Evolutionary conservation across 2,113 vertebrate species (phyloP).

Genomic region (Rhinolophus sinicus): DNA sequence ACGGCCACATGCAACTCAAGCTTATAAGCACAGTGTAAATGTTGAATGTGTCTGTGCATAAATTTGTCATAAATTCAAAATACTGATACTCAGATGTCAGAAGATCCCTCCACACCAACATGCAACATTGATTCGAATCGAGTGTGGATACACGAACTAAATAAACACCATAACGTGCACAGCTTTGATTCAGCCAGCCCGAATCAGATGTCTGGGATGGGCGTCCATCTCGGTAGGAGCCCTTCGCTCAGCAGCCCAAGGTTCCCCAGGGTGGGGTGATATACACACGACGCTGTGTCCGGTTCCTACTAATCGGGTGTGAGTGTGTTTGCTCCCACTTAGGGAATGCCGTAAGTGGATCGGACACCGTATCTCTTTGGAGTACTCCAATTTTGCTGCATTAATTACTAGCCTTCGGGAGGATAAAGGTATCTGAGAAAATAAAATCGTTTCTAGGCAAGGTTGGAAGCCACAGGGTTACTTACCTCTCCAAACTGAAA

Average conservation of each 20-base stretch:
- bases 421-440: neutral
- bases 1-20: fast-evolving
- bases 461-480: neutral
- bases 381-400: neutral
- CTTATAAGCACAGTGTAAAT: neutral
- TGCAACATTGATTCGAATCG: neutral
- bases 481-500: neutral
- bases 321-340: neutral
- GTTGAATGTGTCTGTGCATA: fast-evolving
- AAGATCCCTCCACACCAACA: neutral
- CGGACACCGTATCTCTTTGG: neutral
- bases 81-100: fast-evolving
- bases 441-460: neutral
- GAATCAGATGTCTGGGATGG: neutral
- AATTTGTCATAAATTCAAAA: neutral
- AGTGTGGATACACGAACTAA: neutral
- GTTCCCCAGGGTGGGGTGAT: neutral
- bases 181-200: neutral
- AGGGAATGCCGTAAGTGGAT: neutral
- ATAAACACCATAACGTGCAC: neutral
- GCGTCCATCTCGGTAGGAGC: neutral
- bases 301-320: neutral
- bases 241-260: neutral
- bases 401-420: neutral
- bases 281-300: neutral